Conservation (phyloP, 2,113 vertebrate species). For the Helogale parvula region DNA sequence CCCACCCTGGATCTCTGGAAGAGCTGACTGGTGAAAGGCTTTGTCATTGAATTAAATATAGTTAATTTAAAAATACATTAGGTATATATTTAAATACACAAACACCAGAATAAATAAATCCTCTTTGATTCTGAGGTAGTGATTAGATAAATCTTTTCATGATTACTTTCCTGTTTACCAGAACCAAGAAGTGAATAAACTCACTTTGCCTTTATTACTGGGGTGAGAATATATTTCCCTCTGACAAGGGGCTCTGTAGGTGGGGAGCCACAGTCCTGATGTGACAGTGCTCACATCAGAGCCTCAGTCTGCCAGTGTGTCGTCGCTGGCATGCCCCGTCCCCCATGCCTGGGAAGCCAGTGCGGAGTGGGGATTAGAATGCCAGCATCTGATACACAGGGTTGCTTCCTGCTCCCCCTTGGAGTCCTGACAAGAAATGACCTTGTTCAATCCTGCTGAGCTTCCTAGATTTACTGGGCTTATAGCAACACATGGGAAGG, state of each 20-base stretch:
- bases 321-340: background rate
- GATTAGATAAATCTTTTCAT: background rate
- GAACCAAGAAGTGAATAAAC: background rate
- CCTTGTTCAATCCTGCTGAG: slow-evolving; percentile 81
- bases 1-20: background rate
- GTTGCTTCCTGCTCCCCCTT: slow-evolving; percentile 71
- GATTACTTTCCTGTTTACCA: background rate
- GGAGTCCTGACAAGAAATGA: slow-evolving; percentile 79
- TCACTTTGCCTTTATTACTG: background rate
- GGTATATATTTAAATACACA: background rate
- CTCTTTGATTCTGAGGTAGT: background rate
- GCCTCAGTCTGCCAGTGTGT: background rate
- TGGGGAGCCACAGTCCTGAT: background rate
- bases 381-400: slow-evolving; percentile 64
- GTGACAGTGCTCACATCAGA: background rate
- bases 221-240: background rate
- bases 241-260: background rate
- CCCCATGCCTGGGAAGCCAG: slow-evolving; percentile 37
- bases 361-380: slow-evolving; percentile 70
- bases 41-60: background rate
- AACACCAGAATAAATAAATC: background rate
- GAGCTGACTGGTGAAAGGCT: background rate
- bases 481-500: slow-evolving; percentile 76
- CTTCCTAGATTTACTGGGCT: slow-evolving; percentile 78
- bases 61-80: background rate